phyloP scores from a whole-genome alignment of 1,140 invertebrate species.

The Aphelenchoides fujianensis region DNA sequence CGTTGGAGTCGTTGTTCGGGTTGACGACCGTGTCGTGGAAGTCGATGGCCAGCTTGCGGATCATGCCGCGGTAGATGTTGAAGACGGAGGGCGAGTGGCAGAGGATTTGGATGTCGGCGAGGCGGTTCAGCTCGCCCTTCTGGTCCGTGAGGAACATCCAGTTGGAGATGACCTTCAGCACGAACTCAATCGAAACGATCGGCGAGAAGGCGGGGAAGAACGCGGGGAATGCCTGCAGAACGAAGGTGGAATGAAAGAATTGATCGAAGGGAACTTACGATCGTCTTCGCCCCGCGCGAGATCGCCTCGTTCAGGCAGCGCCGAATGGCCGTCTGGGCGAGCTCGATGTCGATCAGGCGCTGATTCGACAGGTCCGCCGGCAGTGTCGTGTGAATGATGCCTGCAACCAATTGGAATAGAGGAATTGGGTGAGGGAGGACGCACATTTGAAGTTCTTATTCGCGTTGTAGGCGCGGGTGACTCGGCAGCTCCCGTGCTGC shows the following conservation, averaged over 20 bases:
- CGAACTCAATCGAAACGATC: slow-evolving; percentile 26
- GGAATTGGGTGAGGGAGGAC: no score
- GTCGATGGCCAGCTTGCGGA: slow-evolving; percentile 10
- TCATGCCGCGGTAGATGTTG: slow-evolving; percentile 6
- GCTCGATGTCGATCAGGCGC: slow-evolving; percentile 31
- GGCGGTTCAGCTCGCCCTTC: slow-evolving; percentile 17
- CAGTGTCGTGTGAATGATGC: slow-evolving; percentile 44
- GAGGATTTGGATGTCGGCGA: slow-evolving; percentile 41
- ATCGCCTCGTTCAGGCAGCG: slow-evolving; percentile 42
- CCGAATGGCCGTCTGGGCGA: slow-evolving; percentile 36
- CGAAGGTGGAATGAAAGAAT: no score
- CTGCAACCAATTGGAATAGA: slow-evolving; percentile 32
- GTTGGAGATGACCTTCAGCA: slow-evolving; percentile 41
- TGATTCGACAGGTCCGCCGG: slow-evolving; percentile 24
- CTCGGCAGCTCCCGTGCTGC: slow-evolving; percentile 12
- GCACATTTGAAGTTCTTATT: slow-evolving; percentile 16
- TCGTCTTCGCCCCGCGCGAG: slow-evolving; percentile 38
- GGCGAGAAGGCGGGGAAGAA: slow-evolving; percentile 39
- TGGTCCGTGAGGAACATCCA: slow-evolving; percentile 31
- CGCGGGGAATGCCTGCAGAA: slow-evolving; percentile 38
- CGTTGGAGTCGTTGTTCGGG: background rate
- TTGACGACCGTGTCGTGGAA: background rate
- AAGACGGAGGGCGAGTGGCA: slow-evolving; percentile 27
- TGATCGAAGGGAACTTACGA: slow-evolving; percentile 33
- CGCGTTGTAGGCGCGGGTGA: slow-evolving; percentile 18